A percentile compares a stretch with the other conserved stretches of the same genome.
Conservation (phyloP, 2,888 invertebrate species). For the Gnatocerus cornutus region DNA sequence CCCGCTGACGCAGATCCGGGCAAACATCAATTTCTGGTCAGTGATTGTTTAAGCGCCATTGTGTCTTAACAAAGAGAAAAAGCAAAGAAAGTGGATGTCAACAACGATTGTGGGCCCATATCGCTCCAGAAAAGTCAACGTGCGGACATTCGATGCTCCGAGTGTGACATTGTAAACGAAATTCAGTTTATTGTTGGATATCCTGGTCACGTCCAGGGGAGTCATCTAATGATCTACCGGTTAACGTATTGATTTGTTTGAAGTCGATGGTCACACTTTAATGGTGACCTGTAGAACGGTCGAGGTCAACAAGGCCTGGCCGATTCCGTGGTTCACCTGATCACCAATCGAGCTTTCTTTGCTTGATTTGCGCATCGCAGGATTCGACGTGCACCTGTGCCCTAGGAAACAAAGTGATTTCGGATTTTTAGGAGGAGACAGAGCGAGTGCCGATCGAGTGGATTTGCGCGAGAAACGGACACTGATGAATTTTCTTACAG, state of each 20-base stretch:
- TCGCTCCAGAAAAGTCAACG: conserved; percentile 16
- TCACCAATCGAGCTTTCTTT: conserved; percentile 39
- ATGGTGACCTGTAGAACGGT: conserved; percentile 47
- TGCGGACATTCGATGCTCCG: background rate
- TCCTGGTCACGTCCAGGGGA: conserved; percentile 35
- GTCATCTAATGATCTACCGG: conserved; percentile 44
- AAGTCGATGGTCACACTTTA: conserved; percentile 51
- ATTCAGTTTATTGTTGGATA: conserved; percentile 32
- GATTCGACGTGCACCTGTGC: conserved; percentile 38
- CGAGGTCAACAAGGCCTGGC: conserved; percentile 47
- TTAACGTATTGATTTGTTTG: conserved; percentile 52
- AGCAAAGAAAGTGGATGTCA: conserved; percentile 16
- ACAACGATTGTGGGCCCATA: conserved; percentile 13
- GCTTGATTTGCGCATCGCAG: conserved; percentile 43
- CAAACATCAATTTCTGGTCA: conserved; percentile 22
- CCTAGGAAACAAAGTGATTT: conserved; percentile 46
- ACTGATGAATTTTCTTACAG: conserved; percentile 26
- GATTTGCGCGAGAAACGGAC: conserved; percentile 35
- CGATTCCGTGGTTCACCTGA: conserved; percentile 43
- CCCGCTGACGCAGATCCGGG: background rate
- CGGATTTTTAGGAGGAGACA: conserved; percentile 40
- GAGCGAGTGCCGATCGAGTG: conserved; percentile 25
- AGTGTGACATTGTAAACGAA: conserved; percentile 28
- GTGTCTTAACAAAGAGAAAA: conserved; percentile 24
- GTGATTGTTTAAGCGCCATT: conserved; percentile 21